Evolutionary conservation across 2,797 vertebrate genomes (phyloP), one percentile per base, ranked within the genome.

Genomic region (Phrynocephalus guinanensis): DNA sequence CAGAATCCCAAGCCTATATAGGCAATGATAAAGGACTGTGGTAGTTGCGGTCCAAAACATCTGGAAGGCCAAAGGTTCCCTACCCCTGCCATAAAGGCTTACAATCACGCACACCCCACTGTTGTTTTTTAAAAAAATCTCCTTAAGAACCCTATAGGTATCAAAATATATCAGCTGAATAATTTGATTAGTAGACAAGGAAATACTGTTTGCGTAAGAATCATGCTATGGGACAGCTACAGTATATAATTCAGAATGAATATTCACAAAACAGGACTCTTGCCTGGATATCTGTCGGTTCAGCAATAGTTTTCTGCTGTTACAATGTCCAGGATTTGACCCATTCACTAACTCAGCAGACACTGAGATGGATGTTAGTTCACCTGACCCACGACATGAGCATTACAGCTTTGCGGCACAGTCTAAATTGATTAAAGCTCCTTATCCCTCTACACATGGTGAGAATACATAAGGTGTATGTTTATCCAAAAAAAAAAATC

Each of bases 41-140:
- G 38, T 44, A 44, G 38, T 44, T 44, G 38, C 3, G 38, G 38
- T 44, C 38, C 38, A 44, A 44, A 44, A 44, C 38, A 44, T 44
- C 38, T 44, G 38, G 38, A 44, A 44, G 38, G 38, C 5, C 38
- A 44, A 44, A 44, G 38, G 38, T 44, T 44, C 3, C 38, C 38
- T 44, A 44, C 38, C 38, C 38, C 38, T 44, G 38, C 38, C 38
- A 4, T 44, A 88, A 77, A 63, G 76, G 8, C 56, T 66, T 10
- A 11, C 10, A 68, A 78, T 56, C 2, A 63, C 60, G 1, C 2
- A 63, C 60, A 18, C 2, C 66, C 16, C 50, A 48, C 66, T 87
- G 88, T 85, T 1, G 66, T 86, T 88, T 84, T 84, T 89, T 50
- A n/a, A 33, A n/a, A 33, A 66, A 22, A 70, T 52, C 28, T 87